Evolutionary conservation across 2,797 vertebrate species (phyloP), one percentile per base, ranked within the genome.

Genomic region (Menidia menidia): DNA sequence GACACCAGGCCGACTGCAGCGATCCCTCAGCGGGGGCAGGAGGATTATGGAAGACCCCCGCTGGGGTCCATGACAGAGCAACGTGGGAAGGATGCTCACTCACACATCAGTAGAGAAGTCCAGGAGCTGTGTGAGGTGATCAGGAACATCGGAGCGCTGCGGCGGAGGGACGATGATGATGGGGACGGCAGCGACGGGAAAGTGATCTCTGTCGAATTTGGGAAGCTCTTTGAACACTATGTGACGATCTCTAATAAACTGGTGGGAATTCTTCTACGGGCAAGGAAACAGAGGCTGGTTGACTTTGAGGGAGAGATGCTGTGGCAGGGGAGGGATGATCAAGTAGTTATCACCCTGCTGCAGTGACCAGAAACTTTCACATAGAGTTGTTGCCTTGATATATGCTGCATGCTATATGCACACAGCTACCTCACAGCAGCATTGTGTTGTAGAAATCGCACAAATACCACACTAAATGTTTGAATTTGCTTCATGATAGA

Each of bases 221-320:
- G 94, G 60, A 91, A 84, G 59, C 90, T 98, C 44, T 98, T 98
- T 88, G 95, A 97, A 58, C 93, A 91, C 8, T 97, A 98, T 0
- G 95, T 96, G 77, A 94, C 90, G 15, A 96, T 98, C 85, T 98
- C 96, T 2, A 96, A 96, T 80, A 98, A 97, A 87, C 83, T 98
- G 51, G 97, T 97, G 67, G 97, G 96, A 30, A 87, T 97, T 74
- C 89, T 98, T 76, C 85, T 97, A 33, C 91, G 96, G 57, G 97
- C 96, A 8, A 95, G 97, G 60, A 97, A 95, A 73, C 96, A 96
- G 0, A 89, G 93, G 14, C 92, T 96, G 78, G 90, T 98, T 61
- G 87, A 90, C 55, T 97, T 98, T 82, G 92, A 97, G 64, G 96
- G 97, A 45, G 97, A 98, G 91, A 98, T 97, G 96, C 90, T 98